These are phyloP conservation scores for Ecdyonurus torrentis DNA, from an alignment of 2,888 invertebrate genomes.

Conservation along the genomic window DNA sequence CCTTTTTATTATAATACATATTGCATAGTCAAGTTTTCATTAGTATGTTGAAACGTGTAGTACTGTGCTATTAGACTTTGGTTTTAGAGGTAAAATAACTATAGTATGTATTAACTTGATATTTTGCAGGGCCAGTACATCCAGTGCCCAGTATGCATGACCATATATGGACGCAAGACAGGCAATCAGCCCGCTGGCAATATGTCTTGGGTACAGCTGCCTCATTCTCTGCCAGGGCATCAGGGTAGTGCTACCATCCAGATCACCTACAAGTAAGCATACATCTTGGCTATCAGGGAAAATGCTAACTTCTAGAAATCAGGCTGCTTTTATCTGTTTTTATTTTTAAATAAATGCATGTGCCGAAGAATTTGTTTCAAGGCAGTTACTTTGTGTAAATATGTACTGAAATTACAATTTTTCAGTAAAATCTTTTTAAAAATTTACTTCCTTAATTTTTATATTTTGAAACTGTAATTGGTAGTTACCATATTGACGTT, in stretches of 20 bases:
- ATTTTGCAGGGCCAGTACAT: conserved; percentile 45
- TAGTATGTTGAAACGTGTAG: no score
- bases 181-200: conserved; percentile 69
- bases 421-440: no score
- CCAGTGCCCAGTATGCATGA: conserved; percentile 75
- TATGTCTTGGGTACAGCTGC: conserved; percentile 62
- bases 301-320: background rate
- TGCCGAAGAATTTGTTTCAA: no score
- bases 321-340: background rate
- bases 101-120: conserved; percentile 4
- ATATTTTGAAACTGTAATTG: no score
- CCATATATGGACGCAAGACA: conserved; percentile 60
- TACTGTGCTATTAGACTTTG: no score
- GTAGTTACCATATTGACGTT: no score
- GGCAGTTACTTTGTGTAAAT: no score
- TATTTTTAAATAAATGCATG: conserved; percentile 1
- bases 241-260: conserved; percentile 54
- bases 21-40: no score
- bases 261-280: conserved; percentile 59
- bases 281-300: background rate
- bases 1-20: no score
- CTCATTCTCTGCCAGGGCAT: conserved; percentile 48
- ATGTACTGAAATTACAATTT: no score
- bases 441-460: no score
- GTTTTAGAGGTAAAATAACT: conserved; percentile 19